Conservation (phyloP, 2,888 invertebrate species). For the Drosophila nigritarsus region DNA sequence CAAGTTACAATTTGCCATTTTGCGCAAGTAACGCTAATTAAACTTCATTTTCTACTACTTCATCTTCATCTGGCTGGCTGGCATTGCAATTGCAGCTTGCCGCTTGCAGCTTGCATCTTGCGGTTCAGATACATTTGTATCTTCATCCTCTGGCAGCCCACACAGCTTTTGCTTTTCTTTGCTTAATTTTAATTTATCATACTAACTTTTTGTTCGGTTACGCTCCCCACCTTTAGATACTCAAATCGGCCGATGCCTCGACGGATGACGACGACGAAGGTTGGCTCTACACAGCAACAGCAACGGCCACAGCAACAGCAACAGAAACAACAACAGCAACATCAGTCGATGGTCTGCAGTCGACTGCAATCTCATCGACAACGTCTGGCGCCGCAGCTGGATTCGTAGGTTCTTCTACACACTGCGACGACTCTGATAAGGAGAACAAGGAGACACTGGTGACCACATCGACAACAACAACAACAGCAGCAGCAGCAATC, state of each 20-base stretch:
- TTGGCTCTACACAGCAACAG: slow-evolving; percentile 83
- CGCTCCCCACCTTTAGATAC: slow-evolving; percentile 64
- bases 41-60: slow-evolving; percentile 81
- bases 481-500: slow-evolving; percentile 23
- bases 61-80: slow-evolving; percentile 67
- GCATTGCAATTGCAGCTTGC: slow-evolving; percentile 26
- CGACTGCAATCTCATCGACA: slow-evolving; percentile 79
- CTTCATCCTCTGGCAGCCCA: slow-evolving; percentile 40
- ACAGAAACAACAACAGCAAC: slow-evolving; percentile 38
- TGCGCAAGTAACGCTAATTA: slow-evolving; percentile 83
- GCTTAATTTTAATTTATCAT: slow-evolving; percentile 59
- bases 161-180: slow-evolving; percentile 47
- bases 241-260: slow-evolving; percentile 86
- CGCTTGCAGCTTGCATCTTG: slow-evolving; percentile 4
- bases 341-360: slow-evolving; percentile 78
- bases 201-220: slow-evolving; percentile 33
- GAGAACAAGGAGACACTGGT: slow-evolving; percentile 83
- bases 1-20: slow-evolving; percentile 81
- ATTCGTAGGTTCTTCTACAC: slow-evolving; percentile 23
- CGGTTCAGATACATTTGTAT: slow-evolving; percentile 11
- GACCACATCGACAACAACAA: slow-evolving; percentile 49
- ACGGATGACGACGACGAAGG: slow-evolving; percentile 88
- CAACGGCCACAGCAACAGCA: slow-evolving; percentile 53
- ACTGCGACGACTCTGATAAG: slow-evolving; percentile 84
- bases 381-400: slow-evolving; percentile 53